Percentiles rank a stretch among this genome's conserved stretches.
phyloP scores from a whole-genome alignment of 2,113 vertebrate genomes.

The Amblyornis subalaris region DNA sequence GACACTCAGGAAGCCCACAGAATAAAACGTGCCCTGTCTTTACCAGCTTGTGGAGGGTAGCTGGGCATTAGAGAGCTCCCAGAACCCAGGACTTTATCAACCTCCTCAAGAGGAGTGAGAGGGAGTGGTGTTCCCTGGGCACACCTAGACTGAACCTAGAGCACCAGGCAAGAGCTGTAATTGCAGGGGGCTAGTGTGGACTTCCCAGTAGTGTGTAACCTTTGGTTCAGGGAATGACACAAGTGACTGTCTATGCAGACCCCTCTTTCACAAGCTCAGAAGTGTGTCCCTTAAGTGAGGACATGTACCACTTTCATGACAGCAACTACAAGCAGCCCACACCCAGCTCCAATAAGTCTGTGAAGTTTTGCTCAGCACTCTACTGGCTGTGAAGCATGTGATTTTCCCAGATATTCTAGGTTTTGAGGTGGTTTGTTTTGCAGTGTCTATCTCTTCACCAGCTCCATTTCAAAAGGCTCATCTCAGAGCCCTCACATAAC shows the following conservation, averaged over 20 bases:
- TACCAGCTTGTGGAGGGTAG: background rate
- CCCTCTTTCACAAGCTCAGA: background rate
- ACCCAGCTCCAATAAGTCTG: background rate
- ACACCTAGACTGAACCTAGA: background rate
- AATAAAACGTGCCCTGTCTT: background rate
- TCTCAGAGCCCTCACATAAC: background rate
- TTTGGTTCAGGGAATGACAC: background rate
- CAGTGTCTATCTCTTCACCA: background rate
- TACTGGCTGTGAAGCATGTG: background rate
- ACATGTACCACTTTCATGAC: fast-evolving
- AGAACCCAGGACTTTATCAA: fast-evolving
- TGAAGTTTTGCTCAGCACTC: background rate
- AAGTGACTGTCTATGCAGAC: fast-evolving
- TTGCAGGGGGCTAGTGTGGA: background rate
- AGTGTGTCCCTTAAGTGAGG: fast-evolving
- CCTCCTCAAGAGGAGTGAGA: background rate
- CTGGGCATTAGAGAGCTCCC: background rate
- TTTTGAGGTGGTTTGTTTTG: background rate
- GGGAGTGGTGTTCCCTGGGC: background rate
- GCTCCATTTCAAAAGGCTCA: background rate
- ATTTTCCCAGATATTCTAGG: background rate
- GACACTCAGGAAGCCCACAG: background rate
- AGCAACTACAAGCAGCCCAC: background rate
- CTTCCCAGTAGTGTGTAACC: background rate
- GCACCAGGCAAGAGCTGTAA: background rate